Base-by-base conservation (phyloP, 2,888 invertebrate genomes). In the Biston betularia region DNA sequence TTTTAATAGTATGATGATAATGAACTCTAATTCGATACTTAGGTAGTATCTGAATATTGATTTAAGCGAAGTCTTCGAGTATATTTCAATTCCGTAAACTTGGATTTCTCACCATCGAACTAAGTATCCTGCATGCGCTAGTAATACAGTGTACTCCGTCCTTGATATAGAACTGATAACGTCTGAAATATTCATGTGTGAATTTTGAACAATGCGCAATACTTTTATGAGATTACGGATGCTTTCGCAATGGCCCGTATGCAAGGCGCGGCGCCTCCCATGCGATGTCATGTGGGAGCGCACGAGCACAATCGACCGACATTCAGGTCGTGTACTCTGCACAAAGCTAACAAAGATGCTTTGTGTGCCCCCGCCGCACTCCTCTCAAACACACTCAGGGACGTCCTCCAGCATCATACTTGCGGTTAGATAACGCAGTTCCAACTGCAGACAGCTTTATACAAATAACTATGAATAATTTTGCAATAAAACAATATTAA, bases 261-360 rank as follows among this genome's bases (percentile, higher is more conserved):
- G 69, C 69, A 73, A 83, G 87, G 87, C 78, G 87, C 84, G 89
- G 86, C 80, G 77, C 80, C 78, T 78, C 75, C 79, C 78, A 79
- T 80, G 78, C 83, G 80, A 78, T 80, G 79, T 79, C 78, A 83
- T 85, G 80, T 88, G 89, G 89, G 90, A 85, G 87, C 84, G 86
- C 77, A 77, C 77, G 75, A 77, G 78, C 77, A 87, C 88, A 86
- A 89, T 88, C 81, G 81, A 80, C 81, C 80, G 75, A 74, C 81
- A 86, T 84, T 86, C 82, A 81, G 74, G 67, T 70, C 73, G 69
- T 75, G 75, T 77, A 75, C 74, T 76, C 76, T 62, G 60, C 72
- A 89, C 86, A 89, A 89, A 82, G 82, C 78, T 72, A 84, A 89
- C 88, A 90, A 89, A 86, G 81, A 83, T 84, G 82, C 81, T 88